Evolutionary conservation across 1,140 invertebrate species (phyloP), one percentile per base, ranked within the genome.

Genomic region (Megathymus violae): DNA sequence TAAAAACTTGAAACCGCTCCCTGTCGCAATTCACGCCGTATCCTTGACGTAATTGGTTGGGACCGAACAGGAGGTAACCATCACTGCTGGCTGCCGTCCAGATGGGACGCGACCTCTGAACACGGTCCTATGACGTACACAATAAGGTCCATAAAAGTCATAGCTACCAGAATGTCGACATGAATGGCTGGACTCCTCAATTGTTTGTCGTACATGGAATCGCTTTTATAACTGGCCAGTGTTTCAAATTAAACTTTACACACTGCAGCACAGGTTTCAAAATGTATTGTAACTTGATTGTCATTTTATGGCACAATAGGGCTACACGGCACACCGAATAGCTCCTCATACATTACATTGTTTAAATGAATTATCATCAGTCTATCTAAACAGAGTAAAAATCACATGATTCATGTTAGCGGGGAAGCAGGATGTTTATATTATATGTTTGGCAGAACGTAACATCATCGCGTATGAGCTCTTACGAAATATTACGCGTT

Each of bases 401-500:
- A 68, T 31, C 40, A 58, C 13, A 58, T 67, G 65, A 67, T 25
- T 69, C 66, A 68, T 47, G 61, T 52, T 48, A n/a, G 25, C 40
- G n/a, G n/a, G n/a, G n/a, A n/a, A n/a, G n/a, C 56, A 69, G 66
- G 62, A 69, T 69, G 66, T 69, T 69, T 69, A 47, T 64, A 54
- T 17, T 31, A 9, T 4, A 7, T 1, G 27, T 31, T 68, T 41
- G 10, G 14, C 7, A 34, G 41, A 11, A 27, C 19, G 11, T 38
- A 31, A 61, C 48, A 44, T 50, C 41, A 25, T 58, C 9, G 31
- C 22, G 14, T 34, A 64, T 31, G 31, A 7, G 14, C 34, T 46
- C 41, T 58, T 16, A 13, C 22, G 15, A 58, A 58, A 43, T 46
- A 16, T 11, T 14, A 46, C 16, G 7, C 27, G 40, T 48, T 40